Evolutionary conservation across 2,113 vertebrate species (phyloP), one percentile per base, ranked within the genome.

Genomic region (Paradoxurus hermaphroditus): DNA sequence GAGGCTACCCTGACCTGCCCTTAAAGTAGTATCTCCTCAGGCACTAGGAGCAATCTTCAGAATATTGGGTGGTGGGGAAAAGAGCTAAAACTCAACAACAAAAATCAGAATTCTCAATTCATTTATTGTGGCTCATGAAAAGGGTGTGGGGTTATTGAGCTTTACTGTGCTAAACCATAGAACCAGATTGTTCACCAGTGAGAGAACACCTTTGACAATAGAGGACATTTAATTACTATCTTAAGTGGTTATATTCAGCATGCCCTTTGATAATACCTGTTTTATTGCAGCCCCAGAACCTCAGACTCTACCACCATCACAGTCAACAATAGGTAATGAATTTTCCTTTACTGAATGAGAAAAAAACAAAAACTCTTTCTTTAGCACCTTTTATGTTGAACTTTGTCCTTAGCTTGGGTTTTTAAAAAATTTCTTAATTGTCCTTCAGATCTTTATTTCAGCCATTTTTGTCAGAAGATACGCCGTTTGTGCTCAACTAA

Each of bases 281-380:
- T 98, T 96, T 65, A 15, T 98, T 97, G 41, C 88, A 97, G 97
- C 77, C 65, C 90, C 15, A 2, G 81, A 94, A 56, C 65, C 70
- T 72, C 75, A 82, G 82, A 87, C 53, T 78, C 77, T 41, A 18
- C 36, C 51, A 10, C 36, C 59, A 3, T 65, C 97, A 51, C 75
- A 44, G 12, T 63, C 77, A 36, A 84, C 90, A 29, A 94, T 91
- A 95, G 92, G 92, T 96, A 95, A 98, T 90, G 63, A 56, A 44
- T 7, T 85, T 94, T 96, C 12, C 27, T 79, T 82, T 44, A 85
- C 51, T 63, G 46, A 65, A n/a, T 72, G 34, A 63, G 39, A 70
- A 94, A n/a, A 15, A 56, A 77, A 46, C 14, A 18, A 29, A 3
- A 23, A 3, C 59, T 65, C 51, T 87, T 53, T 81, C 16, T 53